Evolutionary conservation across 1,140 invertebrate genomes (phyloP).

Genomic region (Achroia grisella): DNA sequence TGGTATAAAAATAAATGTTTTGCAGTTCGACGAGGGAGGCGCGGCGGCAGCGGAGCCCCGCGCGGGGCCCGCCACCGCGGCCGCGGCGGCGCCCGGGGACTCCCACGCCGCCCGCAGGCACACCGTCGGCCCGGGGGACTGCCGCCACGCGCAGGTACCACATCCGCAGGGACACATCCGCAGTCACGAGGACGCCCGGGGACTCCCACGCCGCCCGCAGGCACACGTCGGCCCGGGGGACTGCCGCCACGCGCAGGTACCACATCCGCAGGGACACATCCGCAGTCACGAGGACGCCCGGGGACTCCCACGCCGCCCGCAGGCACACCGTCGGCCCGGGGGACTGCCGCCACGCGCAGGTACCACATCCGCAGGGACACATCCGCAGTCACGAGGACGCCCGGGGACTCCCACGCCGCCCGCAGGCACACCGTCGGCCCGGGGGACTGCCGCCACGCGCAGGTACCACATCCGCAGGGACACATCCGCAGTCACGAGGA

Average conservation of each 20-base stretch:
- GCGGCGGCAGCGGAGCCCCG: conserved; percentile 11
- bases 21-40: conserved; percentile 37
- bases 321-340: background rate
- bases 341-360: background rate
- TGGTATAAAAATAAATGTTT: too few relatives aligned
- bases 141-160: conserved; percentile 81
- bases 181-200: too few relatives aligned
- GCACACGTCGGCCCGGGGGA: conserved; percentile 3
- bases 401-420: too few relatives aligned
- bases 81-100: conserved; percentile 11
- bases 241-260: conserved; percentile 1
- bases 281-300: too few relatives aligned
- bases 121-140: conserved; percentile 94
- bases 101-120: conserved; percentile 80
- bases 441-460: background rate
- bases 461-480: background rate
- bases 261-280: too few relatives aligned
- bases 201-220: background rate
- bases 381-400: too few relatives aligned
- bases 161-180: too few relatives aligned
- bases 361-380: background rate
- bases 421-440: background rate
- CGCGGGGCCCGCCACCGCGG: background rate
- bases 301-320: too few relatives aligned
- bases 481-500: too few relatives aligned